Percentiles rank a stretch among this genome's conserved stretches.
phyloP scores from a whole-genome alignment of 2,113 vertebrate genomes.

The Choloepus hoffmanni region DNA sequence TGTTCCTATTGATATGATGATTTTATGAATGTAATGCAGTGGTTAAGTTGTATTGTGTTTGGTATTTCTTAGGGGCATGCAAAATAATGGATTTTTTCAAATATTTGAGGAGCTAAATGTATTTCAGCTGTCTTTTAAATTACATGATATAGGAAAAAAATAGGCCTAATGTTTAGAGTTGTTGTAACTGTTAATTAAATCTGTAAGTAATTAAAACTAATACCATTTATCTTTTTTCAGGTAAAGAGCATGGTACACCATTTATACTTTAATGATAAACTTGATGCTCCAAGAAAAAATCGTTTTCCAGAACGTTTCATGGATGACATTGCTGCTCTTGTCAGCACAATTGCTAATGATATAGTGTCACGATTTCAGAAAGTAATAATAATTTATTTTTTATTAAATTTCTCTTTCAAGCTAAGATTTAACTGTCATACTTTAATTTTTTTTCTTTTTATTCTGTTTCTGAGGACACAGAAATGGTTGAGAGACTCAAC shows the following conservation, averaged over 20 bases:
- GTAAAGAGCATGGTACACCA: conserved; percentile 99
- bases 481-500: conserved; percentile 98
- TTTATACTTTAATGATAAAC: conserved; percentile 97
- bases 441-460: conserved; percentile 37
- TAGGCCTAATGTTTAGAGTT: not conserved
- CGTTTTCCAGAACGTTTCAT: conserved; percentile 99
- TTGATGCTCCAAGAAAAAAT: conserved; percentile 95
- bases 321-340: conserved; percentile 97
- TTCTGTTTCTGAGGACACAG: conserved; percentile 91
- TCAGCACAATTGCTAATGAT: conserved; percentile 97
- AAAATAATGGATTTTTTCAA: conserved; percentile 25
- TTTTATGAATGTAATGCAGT: conserved; percentile 8
- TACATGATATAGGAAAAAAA: not conserved
- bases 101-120: not conserved
- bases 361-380: conserved; percentile 98
- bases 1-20: not conserved
- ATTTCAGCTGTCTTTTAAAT: conserved; percentile 37
- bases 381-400: conserved; percentile 86
- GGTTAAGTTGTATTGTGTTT: conserved; percentile 2
- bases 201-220: conserved; percentile 1
- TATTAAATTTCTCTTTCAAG: not conserved
- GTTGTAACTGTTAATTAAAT: not conserved
- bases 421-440: conserved; percentile 1
- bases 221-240: conserved; percentile 84
- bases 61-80: not conserved